Evolutionary conservation across 2,888 invertebrate species (phyloP).

Genomic region (Seira ritae): DNA sequence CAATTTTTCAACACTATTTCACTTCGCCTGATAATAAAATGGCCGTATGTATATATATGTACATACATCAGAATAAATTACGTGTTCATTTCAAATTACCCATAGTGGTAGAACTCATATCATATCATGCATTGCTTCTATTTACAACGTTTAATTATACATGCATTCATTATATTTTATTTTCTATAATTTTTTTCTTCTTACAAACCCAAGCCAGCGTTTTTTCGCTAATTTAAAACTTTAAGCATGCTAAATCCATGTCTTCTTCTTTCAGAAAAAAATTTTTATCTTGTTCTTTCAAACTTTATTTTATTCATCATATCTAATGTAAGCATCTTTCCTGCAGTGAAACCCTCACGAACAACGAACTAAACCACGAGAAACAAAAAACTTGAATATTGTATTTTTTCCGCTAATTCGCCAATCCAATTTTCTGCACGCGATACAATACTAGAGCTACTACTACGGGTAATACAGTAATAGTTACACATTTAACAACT

Average conservation of each 20-base stretch:
- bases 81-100: slow-evolving; percentile 44
- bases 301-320: slow-evolving; percentile 48
- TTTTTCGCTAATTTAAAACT: slow-evolving; percentile 44
- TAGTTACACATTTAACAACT: slow-evolving; percentile 53
- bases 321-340: slow-evolving; percentile 67
- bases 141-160: slow-evolving; percentile 45
- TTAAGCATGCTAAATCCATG: slow-evolving; percentile 54
- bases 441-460: slow-evolving; percentile 61
- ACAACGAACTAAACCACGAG: slow-evolving; percentile 39
- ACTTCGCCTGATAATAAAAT: slow-evolving; percentile 1
- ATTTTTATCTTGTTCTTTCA: slow-evolving; percentile 55
- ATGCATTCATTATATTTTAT: slow-evolving; percentile 41
- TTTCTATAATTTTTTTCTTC: slow-evolving; percentile 33
- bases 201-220: slow-evolving; percentile 34
- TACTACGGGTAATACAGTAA: slow-evolving; percentile 25
- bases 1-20: slow-evolving; percentile 58
- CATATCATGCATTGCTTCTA: neutral
- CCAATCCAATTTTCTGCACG: slow-evolving; percentile 73
- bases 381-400: slow-evolving; percentile 59
- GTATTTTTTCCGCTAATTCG: slow-evolving; percentile 66
- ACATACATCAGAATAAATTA: slow-evolving; percentile 24
- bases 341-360: slow-evolving; percentile 63
- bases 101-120: slow-evolving; percentile 1
- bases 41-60: too few species aligned
- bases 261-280: slow-evolving; percentile 33